Conservation (phyloP, 2,113 vertebrate genomes). For the Microtus richardsoni region DNA sequence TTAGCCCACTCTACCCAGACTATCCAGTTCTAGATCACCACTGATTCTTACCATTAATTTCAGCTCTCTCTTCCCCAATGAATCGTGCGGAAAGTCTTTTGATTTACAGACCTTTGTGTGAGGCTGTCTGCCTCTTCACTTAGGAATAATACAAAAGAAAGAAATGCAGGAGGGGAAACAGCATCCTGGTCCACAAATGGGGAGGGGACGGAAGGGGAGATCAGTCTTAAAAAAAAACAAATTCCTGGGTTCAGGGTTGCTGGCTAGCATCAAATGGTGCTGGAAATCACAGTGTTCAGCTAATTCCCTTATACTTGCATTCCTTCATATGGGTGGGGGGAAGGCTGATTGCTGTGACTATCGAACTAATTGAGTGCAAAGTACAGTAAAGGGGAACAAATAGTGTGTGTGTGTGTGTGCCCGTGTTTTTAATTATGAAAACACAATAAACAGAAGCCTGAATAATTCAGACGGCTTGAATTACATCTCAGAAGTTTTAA, state of each 20-base stretch:
- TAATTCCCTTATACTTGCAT: neutral
- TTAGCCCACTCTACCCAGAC: neutral
- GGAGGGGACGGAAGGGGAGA: neutral
- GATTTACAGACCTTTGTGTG: neutral
- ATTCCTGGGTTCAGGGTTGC: neutral
- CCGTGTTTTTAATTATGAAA: neutral
- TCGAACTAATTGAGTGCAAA: neutral
- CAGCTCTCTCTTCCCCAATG: neutral
- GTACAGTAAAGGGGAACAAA: neutral
- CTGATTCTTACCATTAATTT: constrained; percentile 29
- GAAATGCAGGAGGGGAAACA: neutral
- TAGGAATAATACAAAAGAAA: constrained; percentile 47
- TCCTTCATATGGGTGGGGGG: neutral
- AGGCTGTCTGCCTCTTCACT: neutral
- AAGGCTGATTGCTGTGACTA: neutral
- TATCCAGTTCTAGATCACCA: constrained; percentile 54
- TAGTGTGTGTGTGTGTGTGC: neutral
- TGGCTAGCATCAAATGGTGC: neutral
- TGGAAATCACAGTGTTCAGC: too few species aligned
- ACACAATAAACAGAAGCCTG: neutral
- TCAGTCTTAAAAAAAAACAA: neutral
- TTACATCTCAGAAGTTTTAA: constrained; percentile 10
- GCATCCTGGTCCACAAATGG: neutral
- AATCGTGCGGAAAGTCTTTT: constrained; percentile 46
- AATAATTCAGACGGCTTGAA: constrained; percentile 33